These are phyloP conservation scores for Drosophila cyrtoloma DNA, from an alignment of 2,888 invertebrate genomes.

Conservation along the genomic window DNA sequence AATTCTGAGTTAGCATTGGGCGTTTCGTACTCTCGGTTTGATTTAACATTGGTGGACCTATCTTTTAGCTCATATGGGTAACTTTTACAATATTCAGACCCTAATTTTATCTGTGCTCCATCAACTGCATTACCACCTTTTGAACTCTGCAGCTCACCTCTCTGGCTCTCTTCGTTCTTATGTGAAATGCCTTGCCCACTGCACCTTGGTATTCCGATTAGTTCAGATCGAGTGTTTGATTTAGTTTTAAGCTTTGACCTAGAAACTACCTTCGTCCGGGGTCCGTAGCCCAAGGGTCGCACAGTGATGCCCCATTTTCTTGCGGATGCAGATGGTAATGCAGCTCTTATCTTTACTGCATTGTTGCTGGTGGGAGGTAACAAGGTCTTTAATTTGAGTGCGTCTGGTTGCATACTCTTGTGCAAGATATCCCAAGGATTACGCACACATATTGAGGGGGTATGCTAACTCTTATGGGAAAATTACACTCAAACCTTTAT, in stretches of 20 bases:
- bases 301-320: slow-evolving; percentile 25
- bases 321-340: background rate
- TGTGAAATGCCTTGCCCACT: background rate
- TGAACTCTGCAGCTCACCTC: background rate
- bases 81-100: background rate
- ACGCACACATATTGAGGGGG: slow-evolving; percentile 36
- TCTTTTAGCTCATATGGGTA: background rate
- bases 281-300: slow-evolving; percentile 11
- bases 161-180: background rate
- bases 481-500: slow-evolving; percentile 65
- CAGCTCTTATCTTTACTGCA: background rate
- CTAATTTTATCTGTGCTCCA: background rate
- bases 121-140: background rate
- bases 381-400: background rate
- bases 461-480: slow-evolving; percentile 56
- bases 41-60: background rate
- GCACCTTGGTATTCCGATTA: background rate
- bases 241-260: background rate
- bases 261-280: background rate
- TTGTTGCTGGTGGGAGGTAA: background rate
- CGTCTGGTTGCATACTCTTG: background rate
- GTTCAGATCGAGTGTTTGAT: background rate
- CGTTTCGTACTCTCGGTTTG: background rate
- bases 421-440: slow-evolving; percentile 14
- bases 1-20: background rate